phyloP scores from a whole-genome alignment of 2,888 invertebrate genomes.

The Spicauda simplicius region DNA sequence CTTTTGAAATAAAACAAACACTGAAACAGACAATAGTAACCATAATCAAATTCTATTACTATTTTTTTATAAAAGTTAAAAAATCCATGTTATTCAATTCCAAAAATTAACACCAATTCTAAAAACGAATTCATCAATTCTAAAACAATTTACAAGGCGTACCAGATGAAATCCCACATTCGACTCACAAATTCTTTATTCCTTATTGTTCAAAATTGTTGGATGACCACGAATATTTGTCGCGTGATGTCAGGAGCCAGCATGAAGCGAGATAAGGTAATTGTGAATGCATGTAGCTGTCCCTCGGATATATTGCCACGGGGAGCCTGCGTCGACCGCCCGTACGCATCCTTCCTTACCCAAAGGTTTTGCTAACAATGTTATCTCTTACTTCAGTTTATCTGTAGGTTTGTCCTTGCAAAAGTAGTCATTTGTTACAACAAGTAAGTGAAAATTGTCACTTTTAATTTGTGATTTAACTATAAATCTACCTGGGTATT shows the following conservation, averaged over 20 bases:
- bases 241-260: constrained; percentile 73
- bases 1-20: too few relatives aligned
- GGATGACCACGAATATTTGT: constrained; percentile 72
- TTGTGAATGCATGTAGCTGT: constrained; percentile 80
- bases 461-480: background rate
- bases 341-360: constrained; percentile 30
- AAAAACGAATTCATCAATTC: background rate
- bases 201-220: constrained; percentile 35
- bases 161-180: background rate
- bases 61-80: too few relatives aligned
- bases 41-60: too few relatives aligned
- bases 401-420: constrained; percentile 36
- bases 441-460: constrained; percentile 13
- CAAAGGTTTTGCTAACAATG: constrained; percentile 34
- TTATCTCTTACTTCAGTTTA: constrained; percentile 39
- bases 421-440: constrained; percentile 14
- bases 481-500: background rate
- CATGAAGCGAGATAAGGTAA: constrained; percentile 73
- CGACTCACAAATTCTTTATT: constrained; percentile 10
- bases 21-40: too few relatives aligned
- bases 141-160: background rate
- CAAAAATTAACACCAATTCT: background rate
- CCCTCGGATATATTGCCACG: constrained; percentile 67
- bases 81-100: background rate
- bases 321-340: constrained; percentile 46